Base-by-base conservation (phyloP, 2,113 vertebrate species). In the Anguilla rostrata region DNA sequence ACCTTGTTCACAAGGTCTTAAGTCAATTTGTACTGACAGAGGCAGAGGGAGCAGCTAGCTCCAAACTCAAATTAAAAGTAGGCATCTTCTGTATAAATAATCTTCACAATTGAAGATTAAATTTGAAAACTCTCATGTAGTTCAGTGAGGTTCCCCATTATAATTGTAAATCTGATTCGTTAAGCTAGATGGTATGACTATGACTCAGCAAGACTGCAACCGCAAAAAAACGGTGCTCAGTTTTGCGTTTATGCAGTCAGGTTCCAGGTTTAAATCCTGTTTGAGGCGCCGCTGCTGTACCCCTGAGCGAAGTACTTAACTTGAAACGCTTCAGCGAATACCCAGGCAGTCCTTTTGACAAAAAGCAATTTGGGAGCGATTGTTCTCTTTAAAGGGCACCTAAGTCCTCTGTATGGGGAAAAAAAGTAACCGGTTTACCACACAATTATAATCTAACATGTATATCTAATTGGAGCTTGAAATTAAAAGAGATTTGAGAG, bases 381-480 rank as follows among this genome's bases (percentile, higher is more conserved):
- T 29, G n/a, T 26, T 75, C 49, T n/a, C 11, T 34, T 75, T 75
- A 75, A 75, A 75, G 71, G 71, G 71, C n/a, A 34, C 71, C 5
- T 26, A 75, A 26, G 71, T 75, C 11, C 71, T 75, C 71, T 66
- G 49, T 26, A 26, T 3, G 60, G 60, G 3, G 16, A 12, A 34
- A 75, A 75, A 34, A 34, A n/a, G n/a, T 29, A n/a, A 75, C 71
- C 2, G 5, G 71, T 75, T 75, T 75, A 75, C 71, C 71, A 29
- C n/a, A 75, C n/a, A 75, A 34, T 34, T 75, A 14, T 34, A 75
- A 75, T 75, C 34, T 29, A 75, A 11, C 71, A 29, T n/a, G 26
- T 75, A 29, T 75, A 34, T 75, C 71, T 75, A 75, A 75, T 34
- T 75, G 71, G 71, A 75, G 71, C 71, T 34, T 75, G 71, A 75